Evolutionary conservation across 2,888 invertebrate genomes (phyloP).

Genomic region (Sthenelais limicola): DNA sequence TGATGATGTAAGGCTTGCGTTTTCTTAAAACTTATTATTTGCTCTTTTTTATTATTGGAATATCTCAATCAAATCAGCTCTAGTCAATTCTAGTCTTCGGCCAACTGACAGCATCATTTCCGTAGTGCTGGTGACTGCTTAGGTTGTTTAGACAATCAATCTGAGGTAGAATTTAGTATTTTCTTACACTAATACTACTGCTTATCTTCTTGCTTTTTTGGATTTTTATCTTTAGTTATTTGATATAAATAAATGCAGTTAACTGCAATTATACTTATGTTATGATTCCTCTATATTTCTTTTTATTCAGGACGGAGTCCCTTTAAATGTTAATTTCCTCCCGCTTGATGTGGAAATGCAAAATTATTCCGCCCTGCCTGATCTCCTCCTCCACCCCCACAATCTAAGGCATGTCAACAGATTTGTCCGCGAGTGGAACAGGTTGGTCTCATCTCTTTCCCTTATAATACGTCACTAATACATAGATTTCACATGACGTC

Average conservation of each 20-base stretch:
- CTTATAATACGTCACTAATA: too few relatives aligned
- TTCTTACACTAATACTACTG: not conserved
- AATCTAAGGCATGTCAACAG: conserved; percentile 60
- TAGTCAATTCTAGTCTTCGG: too few relatives aligned
- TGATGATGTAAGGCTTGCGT: conserved; percentile 60
- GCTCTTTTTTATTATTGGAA: too few relatives aligned
- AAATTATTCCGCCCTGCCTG: conserved; percentile 60
- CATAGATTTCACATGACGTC: too few relatives aligned
- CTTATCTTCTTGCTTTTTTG: not conserved
- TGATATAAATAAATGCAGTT: not conserved
- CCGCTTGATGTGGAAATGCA: conserved; percentile 66
- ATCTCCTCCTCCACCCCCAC: conserved; percentile 59
- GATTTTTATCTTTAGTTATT: not conserved
- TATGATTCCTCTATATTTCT: not conserved
- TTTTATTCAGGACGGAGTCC: conserved; percentile 53
- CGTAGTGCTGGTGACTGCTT: too few relatives aligned
- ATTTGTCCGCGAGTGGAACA: conserved; percentile 67
- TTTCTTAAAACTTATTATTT: too few relatives aligned
- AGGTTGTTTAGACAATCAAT: too few relatives aligned
- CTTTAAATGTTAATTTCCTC: conserved; percentile 61
- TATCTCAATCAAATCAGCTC: too few relatives aligned
- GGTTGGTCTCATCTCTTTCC: too few relatives aligned
- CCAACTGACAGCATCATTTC: too few relatives aligned
- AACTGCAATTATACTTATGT: not conserved
- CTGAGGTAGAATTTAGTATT: conserved; percentile 1